A percentile compares a stretch with the other conserved stretches of the same genome.
Evolutionary conservation across 2,113 vertebrate genomes (phyloP).

Genomic region (Tragelaphus scriptus): DNA sequence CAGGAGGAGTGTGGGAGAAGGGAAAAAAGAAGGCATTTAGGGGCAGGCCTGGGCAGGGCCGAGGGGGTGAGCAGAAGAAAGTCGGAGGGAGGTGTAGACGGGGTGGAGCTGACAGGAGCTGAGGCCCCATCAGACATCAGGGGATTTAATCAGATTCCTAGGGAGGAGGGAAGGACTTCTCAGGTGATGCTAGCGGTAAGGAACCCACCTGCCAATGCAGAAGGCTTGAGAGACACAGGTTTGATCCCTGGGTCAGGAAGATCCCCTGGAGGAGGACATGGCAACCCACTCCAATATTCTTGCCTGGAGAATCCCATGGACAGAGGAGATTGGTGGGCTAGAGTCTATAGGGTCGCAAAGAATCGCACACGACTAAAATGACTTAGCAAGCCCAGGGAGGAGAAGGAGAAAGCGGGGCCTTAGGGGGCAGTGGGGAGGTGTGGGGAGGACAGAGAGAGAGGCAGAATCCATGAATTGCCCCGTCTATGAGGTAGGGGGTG

Average conservation of each 20-base stretch:
- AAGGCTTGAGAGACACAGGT: neutral
- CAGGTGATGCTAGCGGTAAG: neutral
- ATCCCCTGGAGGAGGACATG: neutral
- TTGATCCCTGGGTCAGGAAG: neutral
- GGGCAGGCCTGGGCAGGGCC: conserved; percentile 51
- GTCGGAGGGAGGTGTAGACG: neutral
- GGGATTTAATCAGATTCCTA: neutral
- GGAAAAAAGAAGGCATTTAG: conserved; percentile 59
- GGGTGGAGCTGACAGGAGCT: neutral
- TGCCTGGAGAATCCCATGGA: neutral
- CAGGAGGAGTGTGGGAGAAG: neutral
- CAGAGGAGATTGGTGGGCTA: neutral
- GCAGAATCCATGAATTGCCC: neutral
- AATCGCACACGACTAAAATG: neutral
- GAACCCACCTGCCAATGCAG: neutral
- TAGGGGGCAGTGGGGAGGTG: neutral
- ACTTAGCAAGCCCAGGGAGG: neutral
- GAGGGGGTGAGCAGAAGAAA: neutral
- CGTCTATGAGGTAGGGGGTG: neutral
- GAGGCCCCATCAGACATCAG: neutral
- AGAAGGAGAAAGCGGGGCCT: neutral
- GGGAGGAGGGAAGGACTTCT: neutral
- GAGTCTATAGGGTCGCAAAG: neutral
- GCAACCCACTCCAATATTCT: neutral
- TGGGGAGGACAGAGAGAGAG: neutral